A percentile compares a stretch with the other conserved stretches of the same genome.
Evolutionary conservation across 2,113 vertebrate genomes (phyloP).

Genomic region (Ochotona curzoniae): DNA sequence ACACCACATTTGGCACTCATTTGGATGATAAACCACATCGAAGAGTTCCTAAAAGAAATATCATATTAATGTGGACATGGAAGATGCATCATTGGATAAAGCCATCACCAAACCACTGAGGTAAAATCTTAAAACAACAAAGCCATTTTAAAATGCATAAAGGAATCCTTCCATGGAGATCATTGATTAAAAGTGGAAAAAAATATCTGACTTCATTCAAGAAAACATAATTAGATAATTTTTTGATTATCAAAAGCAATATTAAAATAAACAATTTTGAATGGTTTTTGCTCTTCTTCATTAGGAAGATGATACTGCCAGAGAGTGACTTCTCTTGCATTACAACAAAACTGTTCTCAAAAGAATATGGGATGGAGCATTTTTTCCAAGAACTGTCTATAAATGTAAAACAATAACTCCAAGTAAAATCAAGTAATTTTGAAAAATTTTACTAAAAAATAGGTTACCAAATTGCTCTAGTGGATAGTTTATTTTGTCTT

Average conservation of each 20-base stretch:
- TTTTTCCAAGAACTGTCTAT: not conserved
- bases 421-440: not conserved
- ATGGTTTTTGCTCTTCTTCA: constrained; percentile 48
- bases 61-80: not conserved
- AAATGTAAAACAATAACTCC: not conserved
- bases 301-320: not conserved
- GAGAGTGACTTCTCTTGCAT: not conserved
- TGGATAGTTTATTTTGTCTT: not conserved
- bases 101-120: not conserved
- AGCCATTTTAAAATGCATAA: not conserved
- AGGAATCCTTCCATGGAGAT: not conserved
- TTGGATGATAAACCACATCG: constrained; percentile 35
- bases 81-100: not conserved
- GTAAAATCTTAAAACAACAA: constrained; percentile 27
- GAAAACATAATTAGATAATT: constrained; percentile 25
- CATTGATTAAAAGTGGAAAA: constrained; percentile 30
- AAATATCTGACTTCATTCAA: constrained; percentile 40
- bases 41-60: not conserved
- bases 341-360: not conserved
- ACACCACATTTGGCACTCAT: constrained; percentile 38
- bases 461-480: not conserved
- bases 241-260: constrained; percentile 43
- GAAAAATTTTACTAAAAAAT: not conserved
- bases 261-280: constrained; percentile 48
- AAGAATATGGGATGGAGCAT: not conserved